Conservation (phyloP, 2,113 vertebrate genomes). For the Plecturocebus donacophilus region DNA sequence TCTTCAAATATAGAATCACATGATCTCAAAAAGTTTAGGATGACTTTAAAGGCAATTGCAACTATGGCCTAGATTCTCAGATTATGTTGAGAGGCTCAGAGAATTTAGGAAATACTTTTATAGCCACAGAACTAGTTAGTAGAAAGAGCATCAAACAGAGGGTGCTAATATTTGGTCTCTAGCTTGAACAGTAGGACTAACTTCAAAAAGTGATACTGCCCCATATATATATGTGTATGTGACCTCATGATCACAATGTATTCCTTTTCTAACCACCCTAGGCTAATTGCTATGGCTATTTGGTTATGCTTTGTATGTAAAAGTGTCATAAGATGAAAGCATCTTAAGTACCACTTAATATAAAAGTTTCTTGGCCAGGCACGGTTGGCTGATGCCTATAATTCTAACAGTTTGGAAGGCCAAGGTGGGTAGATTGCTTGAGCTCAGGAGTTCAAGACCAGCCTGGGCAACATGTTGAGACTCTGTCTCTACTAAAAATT, state of each 20-base stretch:
- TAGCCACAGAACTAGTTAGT: background rate
- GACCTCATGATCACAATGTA: background rate
- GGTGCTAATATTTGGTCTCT: background rate
- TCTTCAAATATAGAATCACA: background rate
- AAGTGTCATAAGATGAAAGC: background rate
- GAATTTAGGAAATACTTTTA: background rate
- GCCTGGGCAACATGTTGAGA: no score
- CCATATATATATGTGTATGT: no score
- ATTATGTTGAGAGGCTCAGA: background rate
- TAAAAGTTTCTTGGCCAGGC: background rate
- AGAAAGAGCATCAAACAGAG: fast-evolving
- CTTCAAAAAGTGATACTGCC: background rate
- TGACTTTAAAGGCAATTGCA: background rate
- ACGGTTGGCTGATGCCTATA: no score
- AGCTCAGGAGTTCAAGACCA: no score
- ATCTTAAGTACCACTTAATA: background rate
- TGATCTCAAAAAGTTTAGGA: background rate
- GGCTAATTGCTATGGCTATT: background rate
- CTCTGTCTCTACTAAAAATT: no score
- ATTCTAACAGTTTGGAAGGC: no score
- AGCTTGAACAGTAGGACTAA: background rate
- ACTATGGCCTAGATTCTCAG: background rate
- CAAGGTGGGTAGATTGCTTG: no score
- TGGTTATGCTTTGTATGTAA: background rate
- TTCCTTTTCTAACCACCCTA: background rate